Evolutionary conservation across 2,113 vertebrate genomes (phyloP).

Genomic region (Xyrauchen texanus): DNA sequence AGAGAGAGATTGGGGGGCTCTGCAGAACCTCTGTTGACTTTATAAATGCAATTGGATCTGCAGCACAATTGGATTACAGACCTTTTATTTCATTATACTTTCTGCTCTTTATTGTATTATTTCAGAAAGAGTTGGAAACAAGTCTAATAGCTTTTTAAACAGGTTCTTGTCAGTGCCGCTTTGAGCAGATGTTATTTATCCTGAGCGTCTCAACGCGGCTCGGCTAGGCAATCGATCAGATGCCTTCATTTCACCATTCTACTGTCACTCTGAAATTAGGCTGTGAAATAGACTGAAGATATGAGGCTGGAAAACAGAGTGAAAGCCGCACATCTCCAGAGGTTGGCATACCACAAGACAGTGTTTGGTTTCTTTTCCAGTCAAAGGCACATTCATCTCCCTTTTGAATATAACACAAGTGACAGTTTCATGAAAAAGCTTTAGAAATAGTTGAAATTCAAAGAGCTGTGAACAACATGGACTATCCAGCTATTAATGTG

Average conservation of each 20-base stretch:
- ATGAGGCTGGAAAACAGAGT: slow-evolving; percentile 7
- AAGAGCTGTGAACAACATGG: slow-evolving; percentile 29
- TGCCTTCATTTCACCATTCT: slow-evolving; percentile 23
- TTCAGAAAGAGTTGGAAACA: slow-evolving; percentile 69
- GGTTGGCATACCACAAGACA: not conserved
- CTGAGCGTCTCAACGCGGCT: slow-evolving; percentile 15
- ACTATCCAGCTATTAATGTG: not conserved
- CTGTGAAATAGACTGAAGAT: slow-evolving; percentile 29
- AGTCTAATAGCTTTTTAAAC: slow-evolving; percentile 73
- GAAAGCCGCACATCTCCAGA: no score
- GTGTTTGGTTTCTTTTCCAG: not conserved
- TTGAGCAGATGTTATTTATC: slow-evolving; percentile 54
- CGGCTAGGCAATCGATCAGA: slow-evolving; percentile 25
- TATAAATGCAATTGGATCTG: slow-evolving; percentile 52
- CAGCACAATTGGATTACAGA: slow-evolving; percentile 63
- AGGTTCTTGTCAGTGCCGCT: slow-evolving; percentile 62
- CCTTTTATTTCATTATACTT: slow-evolving; percentile 67
- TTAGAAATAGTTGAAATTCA: slow-evolving; percentile 13
- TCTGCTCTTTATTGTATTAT: slow-evolving; percentile 65
- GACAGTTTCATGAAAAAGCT: slow-evolving; percentile 13
- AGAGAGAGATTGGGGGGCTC: slow-evolving; percentile 10
- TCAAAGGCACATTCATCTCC: not conserved
- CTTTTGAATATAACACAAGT: not conserved
- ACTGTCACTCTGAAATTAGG: slow-evolving; percentile 22
- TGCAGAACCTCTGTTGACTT: slow-evolving; percentile 57